These are phyloP conservation scores for Alligator sinensis DNA, from an alignment of 2,113 vertebrate species.

Conservation along the genomic window DNA sequence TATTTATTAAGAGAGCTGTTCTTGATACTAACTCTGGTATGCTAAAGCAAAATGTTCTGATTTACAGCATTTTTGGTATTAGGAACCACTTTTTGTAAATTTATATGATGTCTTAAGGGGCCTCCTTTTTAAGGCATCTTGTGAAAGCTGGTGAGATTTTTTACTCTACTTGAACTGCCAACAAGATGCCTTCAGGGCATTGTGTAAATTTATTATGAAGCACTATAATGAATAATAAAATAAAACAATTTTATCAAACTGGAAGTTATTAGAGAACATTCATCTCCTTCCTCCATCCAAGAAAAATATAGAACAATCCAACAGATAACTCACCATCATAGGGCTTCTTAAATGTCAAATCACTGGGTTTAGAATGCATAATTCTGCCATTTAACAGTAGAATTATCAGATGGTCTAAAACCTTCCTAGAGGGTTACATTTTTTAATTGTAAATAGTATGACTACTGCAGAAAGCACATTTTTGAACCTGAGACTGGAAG, in stretches of 20 bases:
- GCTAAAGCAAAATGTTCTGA: slow-evolving; percentile 21
- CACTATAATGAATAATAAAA: slow-evolving; percentile 32
- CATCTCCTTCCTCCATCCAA: background rate
- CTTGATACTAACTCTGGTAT: background rate
- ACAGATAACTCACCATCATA: background rate
- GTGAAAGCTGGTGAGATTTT: slow-evolving; percentile 32
- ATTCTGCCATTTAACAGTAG: background rate
- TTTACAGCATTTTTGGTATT: slow-evolving; percentile 33
- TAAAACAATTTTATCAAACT: slow-evolving; percentile 27
- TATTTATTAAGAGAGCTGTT: background rate
- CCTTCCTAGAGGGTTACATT: background rate
- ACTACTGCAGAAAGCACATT: background rate
- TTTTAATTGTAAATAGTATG: background rate
- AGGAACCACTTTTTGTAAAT: slow-evolving; percentile 23
- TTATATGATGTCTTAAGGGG: slow-evolving; percentile 11
- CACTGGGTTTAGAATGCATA: background rate
- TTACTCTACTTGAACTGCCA: slow-evolving; percentile 3
- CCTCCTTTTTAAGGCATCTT: background rate
- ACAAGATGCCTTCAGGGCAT: background rate
- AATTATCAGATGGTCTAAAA: background rate
- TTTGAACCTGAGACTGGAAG: background rate
- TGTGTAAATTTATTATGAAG: slow-evolving; percentile 50
- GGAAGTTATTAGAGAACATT: slow-evolving; percentile 22
- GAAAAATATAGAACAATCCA: background rate
- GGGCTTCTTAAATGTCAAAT: background rate